These are phyloP conservation scores for Pantherophis vulpinus DNA, from an alignment of 2,797 vertebrate genomes.

Conservation along the genomic window DNA sequence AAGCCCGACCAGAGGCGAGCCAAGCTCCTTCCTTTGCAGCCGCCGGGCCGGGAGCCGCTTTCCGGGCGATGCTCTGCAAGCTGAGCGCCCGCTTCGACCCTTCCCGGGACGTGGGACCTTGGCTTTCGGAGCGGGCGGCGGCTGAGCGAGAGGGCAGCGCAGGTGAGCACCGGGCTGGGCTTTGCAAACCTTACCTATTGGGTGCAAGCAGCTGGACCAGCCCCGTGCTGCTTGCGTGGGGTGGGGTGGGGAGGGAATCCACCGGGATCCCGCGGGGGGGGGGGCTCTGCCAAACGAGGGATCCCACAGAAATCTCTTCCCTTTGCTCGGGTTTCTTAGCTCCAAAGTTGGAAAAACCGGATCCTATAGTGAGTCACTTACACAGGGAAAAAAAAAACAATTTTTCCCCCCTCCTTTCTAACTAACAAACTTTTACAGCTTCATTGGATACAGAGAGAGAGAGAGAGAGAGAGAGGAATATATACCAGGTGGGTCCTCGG, in stretches of 20 bases:
- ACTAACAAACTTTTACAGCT: background rate
- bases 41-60: background rate
- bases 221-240: too few species aligned
- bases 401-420: too few species aligned
- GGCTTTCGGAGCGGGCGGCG: constrained; percentile 47
- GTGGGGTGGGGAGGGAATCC: too few species aligned
- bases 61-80: constrained; percentile 59
- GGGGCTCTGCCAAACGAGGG: background rate
- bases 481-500: background rate
- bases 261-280: background rate
- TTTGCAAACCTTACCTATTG: background rate
- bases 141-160: background rate
- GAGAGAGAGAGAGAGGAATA: background rate
- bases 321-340: background rate
- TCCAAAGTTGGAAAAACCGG: background rate
- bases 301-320: background rate
- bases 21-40: background rate
- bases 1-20: background rate
- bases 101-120: constrained; percentile 62
- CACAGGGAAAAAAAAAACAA: too few species aligned
- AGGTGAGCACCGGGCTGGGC: background rate
- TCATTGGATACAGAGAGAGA: background rate
- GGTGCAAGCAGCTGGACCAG: background rate
- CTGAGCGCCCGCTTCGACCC: constrained; percentile 60
- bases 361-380: background rate